Percentiles rank a stretch among this genome's conserved stretches.
Evolutionary conservation across 2,113 vertebrate species (phyloP).

Genomic region (Gracilinanus agilis): DNA sequence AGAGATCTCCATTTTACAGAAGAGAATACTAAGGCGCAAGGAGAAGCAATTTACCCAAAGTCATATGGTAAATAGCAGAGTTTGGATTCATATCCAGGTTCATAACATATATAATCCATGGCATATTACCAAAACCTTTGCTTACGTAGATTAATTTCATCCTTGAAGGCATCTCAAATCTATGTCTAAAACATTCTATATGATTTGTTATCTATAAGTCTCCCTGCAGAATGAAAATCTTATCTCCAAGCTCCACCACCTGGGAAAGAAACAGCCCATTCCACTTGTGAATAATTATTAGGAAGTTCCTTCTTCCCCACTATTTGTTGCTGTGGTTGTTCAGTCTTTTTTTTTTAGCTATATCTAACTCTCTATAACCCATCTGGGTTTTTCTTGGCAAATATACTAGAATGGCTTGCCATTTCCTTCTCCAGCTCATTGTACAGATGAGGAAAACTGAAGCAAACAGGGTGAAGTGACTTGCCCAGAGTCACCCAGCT

Average conservation of each 20-base stretch:
- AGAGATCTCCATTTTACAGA: not conserved
- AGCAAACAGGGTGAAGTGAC: too few relatives aligned
- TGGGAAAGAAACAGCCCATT: not conserved
- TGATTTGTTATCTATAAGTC: not conserved
- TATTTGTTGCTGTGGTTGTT: too few relatives aligned
- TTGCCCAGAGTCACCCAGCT: too few relatives aligned
- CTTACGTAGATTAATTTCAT: not conserved
- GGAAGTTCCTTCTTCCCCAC: not conserved
- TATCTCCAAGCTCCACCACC: not conserved
- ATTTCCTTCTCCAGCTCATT: too few relatives aligned
- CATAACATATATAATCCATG: not conserved
- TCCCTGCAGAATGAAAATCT: not conserved
- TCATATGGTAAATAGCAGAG: not conserved
- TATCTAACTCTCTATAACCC: too few relatives aligned
- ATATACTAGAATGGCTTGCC: too few relatives aligned
- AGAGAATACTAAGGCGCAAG: not conserved
- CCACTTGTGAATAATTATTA: not conserved
- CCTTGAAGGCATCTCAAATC: not conserved
- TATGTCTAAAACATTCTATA: not conserved
- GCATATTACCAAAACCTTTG: not conserved
- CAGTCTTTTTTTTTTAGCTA: too few relatives aligned
- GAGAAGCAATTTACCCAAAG: not conserved
- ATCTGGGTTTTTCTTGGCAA: too few relatives aligned
- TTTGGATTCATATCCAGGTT: not conserved
- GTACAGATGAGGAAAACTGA: too few relatives aligned